Percentiles rank a stretch among this genome's conserved stretches.
Conservation (phyloP, 2,888 invertebrate species). For the Dolichomitus sp. region DNA sequence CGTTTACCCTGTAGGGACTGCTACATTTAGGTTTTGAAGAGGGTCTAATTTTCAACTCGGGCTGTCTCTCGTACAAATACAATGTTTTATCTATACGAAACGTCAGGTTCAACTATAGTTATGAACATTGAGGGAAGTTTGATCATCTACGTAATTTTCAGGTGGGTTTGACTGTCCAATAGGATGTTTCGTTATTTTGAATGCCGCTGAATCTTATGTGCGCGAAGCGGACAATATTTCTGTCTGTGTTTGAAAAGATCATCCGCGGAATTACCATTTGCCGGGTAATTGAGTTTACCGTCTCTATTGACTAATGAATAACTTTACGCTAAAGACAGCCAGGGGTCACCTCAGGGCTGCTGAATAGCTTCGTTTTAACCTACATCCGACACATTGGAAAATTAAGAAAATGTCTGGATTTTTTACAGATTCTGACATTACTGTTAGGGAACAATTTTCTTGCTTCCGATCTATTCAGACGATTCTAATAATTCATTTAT, state of each 20-base stretch:
- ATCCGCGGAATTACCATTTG: not conserved
- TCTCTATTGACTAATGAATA: not conserved
- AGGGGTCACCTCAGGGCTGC: not conserved
- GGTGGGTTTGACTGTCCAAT: no score
- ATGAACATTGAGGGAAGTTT: not conserved
- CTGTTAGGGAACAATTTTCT: not conserved
- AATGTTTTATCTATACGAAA: not conserved
- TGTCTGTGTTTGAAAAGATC: not conserved
- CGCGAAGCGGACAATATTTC: not conserved
- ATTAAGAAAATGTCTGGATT: not conserved
- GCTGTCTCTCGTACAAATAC: no score
- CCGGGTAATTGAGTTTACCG: not conserved
- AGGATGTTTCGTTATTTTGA: no score
- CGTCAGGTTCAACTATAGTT: not conserved
- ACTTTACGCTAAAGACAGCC: not conserved
- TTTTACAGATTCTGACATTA: not conserved
- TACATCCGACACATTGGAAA: not conserved
- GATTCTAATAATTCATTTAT: no score
- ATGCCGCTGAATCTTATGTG: no score
- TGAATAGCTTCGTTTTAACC: not conserved
- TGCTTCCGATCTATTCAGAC: no score
- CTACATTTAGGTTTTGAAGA: no score
- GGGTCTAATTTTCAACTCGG: no score
- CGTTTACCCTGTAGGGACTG: no score
- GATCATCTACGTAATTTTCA: not conserved